Conservation (phyloP, 2,113 vertebrate genomes). For the Taurulus bubalis region DNA sequence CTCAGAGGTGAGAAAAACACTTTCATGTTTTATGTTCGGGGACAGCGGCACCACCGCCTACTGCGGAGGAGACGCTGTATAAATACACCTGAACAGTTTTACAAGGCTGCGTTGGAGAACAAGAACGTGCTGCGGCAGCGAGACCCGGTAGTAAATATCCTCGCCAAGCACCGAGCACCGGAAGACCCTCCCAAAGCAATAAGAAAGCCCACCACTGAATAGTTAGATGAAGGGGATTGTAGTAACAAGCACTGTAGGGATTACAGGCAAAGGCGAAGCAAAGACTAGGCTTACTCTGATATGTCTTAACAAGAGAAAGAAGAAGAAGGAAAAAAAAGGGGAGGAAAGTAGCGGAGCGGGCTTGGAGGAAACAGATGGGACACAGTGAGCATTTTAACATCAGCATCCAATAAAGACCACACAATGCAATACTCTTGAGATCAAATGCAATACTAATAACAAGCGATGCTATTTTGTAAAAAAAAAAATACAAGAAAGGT, state of each 20-base stretch:
- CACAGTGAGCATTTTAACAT: conserved; percentile 39
- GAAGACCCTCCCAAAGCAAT: conserved; percentile 59
- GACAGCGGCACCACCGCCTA: conserved; percentile 35
- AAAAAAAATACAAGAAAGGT: background rate
- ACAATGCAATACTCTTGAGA: background rate
- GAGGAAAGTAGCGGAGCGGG: conserved; percentile 22
- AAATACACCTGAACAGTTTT: conserved; percentile 72
- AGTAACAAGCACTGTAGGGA: conserved; percentile 65
- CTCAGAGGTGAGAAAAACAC: conserved; percentile 64
- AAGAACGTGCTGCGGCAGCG: conserved; percentile 40
- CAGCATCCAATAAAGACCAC: conserved; percentile 25
- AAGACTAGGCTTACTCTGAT: conserved; percentile 53
- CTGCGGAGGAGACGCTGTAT: conserved; percentile 49
- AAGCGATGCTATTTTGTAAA: background rate
- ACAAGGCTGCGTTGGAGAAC: conserved; percentile 60
- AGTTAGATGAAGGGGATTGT: conserved; percentile 68
- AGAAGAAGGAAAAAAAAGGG: conserved; percentile 3
- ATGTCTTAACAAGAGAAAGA: conserved; percentile 49
- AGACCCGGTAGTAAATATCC: conserved; percentile 61
- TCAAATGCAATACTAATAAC: background rate
- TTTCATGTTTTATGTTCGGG: conserved; percentile 72
- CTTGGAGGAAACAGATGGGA: conserved; percentile 30
- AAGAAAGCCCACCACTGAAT: conserved; percentile 53
- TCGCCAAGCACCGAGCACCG: conserved; percentile 29
- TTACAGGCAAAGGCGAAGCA: conserved; percentile 56